Conservation (phyloP, 2,797 vertebrate genomes). For the Glossophaga mutica region DNA sequence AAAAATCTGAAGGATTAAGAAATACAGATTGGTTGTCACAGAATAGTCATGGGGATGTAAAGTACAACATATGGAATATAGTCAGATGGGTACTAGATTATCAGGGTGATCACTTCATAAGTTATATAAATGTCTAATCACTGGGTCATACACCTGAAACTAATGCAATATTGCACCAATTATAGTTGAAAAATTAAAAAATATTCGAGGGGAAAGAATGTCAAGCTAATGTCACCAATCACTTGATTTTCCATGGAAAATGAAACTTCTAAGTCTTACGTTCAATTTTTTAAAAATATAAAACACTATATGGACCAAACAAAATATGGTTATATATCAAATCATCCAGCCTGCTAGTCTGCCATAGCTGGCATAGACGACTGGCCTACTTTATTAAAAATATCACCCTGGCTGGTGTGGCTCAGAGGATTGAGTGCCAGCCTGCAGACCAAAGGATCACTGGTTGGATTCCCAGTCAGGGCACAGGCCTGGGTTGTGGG, state of each 20-base stretch:
- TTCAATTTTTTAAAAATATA: not conserved
- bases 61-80: not conserved
- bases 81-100: not conserved
- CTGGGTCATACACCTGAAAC: not conserved
- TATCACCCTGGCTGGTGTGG: no score
- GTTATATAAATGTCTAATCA: not conserved
- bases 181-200: not conserved
- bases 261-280: not conserved
- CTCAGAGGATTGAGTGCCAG: no score
- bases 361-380: not conserved
- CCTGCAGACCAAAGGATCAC: no score
- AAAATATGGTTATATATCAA: not conserved
- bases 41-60: not conserved
- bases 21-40: not conserved
- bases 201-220: not conserved
- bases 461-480: no score
- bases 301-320: not conserved
- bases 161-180: not conserved
- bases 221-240: not conserved
- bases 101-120: not conserved
- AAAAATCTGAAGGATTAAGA: not conserved
- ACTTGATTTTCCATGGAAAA: not conserved
- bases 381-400: not conserved
- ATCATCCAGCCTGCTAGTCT: not conserved
- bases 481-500: no score